Evolutionary conservation across 2,113 vertebrate species (phyloP), one percentile per base, ranked within the genome.

Genomic region (Oreochromis spilurus): DNA sequence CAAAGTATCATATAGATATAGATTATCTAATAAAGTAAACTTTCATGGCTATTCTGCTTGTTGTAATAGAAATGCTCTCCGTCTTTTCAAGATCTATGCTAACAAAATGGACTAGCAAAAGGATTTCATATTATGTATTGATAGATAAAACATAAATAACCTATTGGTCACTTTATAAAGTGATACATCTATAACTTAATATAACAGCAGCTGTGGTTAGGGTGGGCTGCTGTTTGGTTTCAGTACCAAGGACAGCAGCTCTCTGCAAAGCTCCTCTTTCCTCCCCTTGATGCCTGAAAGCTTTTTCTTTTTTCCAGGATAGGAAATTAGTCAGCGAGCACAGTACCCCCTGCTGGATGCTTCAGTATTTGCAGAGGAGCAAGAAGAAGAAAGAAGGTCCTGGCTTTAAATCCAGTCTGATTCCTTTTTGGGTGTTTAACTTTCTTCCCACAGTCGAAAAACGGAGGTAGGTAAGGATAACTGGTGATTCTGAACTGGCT

Each of bases 201-300:
- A 43, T 43, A 78, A 77, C 14, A 60, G 9, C 21, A 17, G 55
- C 77, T 93, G 89, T 94, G 89, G 90, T 94, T 84, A 89, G 89
- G 92, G 94, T 94, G 93, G 94, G 92, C 93, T 94, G 91, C 91
- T 79, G 87, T 75, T 86, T 91, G 86, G 70, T 91, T 95, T 96
- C 96, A 97, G 96, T 40, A 97, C 96, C 96, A 94, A 17, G 96
- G 96, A 97, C 95, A 97, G 96, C 94, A 91, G 79, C 94, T 36
- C 82, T 14, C 88, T 62, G 83, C 79, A 85, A 84, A 17, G n/a
- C 84, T 87, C 54, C 77, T 82, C 78, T 90, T 62, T 86, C 62
- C 80, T 85, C 84, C 78, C 90, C 77, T 19, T 75, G 75, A 89
- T 88, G 79, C 52, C 53, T 82, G 21, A 5, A 50, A 78, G 40